phyloP scores from a whole-genome alignment of 2,888 invertebrate genomes.

The Callimorpha dominula region DNA sequence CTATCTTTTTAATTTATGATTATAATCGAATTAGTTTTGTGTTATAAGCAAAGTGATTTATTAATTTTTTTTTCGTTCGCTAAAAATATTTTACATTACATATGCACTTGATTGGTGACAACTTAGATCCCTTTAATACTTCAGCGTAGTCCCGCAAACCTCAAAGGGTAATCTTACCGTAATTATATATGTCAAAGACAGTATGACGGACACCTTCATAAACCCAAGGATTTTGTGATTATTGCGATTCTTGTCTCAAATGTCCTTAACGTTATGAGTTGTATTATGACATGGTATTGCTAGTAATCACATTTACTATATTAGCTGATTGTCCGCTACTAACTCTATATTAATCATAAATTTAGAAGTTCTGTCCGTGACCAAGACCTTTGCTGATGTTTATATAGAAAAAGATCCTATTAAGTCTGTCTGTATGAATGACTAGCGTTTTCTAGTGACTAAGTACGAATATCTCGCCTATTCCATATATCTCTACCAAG shows the following conservation, averaged over 20 bases:
- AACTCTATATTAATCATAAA: no score
- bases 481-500: no score
- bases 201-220: conserved; percentile 20
- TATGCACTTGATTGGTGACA: background rate
- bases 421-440: no score
- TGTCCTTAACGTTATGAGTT: conserved; percentile 25
- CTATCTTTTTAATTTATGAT: no score
- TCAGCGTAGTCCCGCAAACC: background rate
- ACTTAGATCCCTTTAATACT: background rate
- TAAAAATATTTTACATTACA: background rate
- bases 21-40: background rate
- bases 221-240: conserved; percentile 28
- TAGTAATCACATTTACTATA: conserved; percentile 12
- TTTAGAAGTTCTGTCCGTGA: no score
- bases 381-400: no score
- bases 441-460: no score
- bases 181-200: conserved; percentile 14
- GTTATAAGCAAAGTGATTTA: background rate
- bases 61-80: no score
- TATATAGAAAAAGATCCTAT: no score
- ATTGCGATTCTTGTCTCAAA: conserved; percentile 21
- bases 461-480: no score
- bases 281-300: background rate
- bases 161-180: background rate
- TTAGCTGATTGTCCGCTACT: background rate